phyloP scores from a whole-genome alignment of 2,797 vertebrate genomes.

The Cyprinodon diabolis region DNA sequence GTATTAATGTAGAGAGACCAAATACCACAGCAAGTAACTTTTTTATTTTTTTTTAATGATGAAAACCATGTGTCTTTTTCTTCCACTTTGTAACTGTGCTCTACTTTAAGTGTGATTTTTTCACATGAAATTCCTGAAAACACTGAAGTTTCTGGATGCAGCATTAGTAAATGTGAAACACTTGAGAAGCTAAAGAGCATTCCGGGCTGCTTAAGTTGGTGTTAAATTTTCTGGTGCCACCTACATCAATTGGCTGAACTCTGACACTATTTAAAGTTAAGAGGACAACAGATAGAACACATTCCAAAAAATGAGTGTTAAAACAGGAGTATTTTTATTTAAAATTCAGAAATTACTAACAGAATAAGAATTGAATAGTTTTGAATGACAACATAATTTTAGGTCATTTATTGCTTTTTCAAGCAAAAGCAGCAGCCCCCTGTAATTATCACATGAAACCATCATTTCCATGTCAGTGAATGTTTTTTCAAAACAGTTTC shows the following conservation, averaged over 20 bases:
- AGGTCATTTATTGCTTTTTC: constrained; percentile 15
- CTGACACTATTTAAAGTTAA: not conserved
- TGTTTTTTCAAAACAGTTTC: constrained; percentile 15
- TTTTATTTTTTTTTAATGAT: no score
- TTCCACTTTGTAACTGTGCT: no score
- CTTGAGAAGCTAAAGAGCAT: not conserved
- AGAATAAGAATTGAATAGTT: not conserved
- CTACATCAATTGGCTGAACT: not conserved
- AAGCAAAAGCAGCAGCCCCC: constrained; percentile 25
- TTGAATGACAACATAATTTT: not conserved
- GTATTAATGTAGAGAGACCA: not conserved
- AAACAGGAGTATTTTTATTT: not conserved
- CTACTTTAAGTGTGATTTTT: not conserved
- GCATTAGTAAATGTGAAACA: not conserved
- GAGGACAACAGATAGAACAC: no score
- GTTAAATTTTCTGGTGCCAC: not conserved
- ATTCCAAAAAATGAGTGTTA: no score
- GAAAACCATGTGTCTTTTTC: no score
- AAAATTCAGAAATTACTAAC: not conserved
- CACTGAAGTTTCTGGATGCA: not conserved
- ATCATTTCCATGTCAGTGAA: constrained; percentile 7
- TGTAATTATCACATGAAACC: constrained; percentile 4
- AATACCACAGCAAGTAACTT: not conserved
- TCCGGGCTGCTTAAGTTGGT: not conserved
- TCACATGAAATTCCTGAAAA: not conserved